Evolutionary conservation across 2,888 invertebrate species (phyloP), one percentile per base, ranked within the genome.

Genomic region (Pseudococcus jackbeardsleyi): DNA sequence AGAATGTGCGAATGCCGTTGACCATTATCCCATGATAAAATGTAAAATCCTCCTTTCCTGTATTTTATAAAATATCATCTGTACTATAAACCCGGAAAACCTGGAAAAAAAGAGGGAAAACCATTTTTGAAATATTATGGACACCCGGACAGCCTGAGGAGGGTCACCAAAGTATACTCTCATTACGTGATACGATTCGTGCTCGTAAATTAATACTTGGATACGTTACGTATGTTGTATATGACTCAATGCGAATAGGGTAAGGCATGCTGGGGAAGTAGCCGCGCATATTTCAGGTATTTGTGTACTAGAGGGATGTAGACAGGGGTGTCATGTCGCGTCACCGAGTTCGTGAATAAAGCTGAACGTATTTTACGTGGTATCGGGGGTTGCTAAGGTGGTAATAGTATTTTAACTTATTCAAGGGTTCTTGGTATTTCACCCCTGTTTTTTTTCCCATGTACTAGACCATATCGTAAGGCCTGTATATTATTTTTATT

Each of bases 391-490:
- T 46, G 79, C 79, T 82, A 82, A 82, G 79, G 79, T 82, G n/a
- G 79, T 82, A 82, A 77, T 42, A 64, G 64, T 64, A 77, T 77
- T 77, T 77, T 77, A 77, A 82, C 79, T 82, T 82, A 82, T 82
- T 82, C 79, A 82, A 82, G 79, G 46, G 79, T 82, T 82, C 79
- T 82, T 46, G 79, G 79, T 82, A 82, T 33, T 82, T 82, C 46
- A 82, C 79, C 79, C 79, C 19, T 82, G 17, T 26, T 42, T 39
- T 82, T 82, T 79, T 82, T 46, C 46, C n/a, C n/a, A 33, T 39
- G n/a, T 22, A 2, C 4, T 8, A 11, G 22, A 64, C 9, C 8
- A 22, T 64, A 64, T 64, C 64, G 64, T 54, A 22, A 64, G 9
- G 9, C 8, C 64, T 22, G 64, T 64, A 22, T 64, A 22, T 64